Evolutionary conservation across 2,113 vertebrate genomes (phyloP).

Genomic region (Bubo scandiacus): DNA sequence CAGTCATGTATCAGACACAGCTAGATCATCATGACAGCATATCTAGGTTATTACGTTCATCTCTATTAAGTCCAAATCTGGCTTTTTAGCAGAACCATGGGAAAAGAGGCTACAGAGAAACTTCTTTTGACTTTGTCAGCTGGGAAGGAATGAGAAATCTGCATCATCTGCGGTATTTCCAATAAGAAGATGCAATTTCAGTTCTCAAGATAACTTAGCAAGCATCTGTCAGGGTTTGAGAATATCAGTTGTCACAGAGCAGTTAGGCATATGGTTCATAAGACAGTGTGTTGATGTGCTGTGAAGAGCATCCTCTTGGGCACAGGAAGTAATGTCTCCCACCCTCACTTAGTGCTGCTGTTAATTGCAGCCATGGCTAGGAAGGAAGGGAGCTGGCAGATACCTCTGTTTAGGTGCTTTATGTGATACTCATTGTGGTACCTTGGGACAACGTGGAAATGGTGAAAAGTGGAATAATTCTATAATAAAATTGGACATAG

Average conservation of each 20-base stretch:
- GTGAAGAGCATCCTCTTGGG: conserved; percentile 34
- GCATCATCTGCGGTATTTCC: neutral
- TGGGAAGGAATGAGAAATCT: neutral
- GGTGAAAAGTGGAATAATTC: neutral
- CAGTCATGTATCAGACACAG: neutral
- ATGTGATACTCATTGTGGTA: neutral
- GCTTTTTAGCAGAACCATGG: neutral
- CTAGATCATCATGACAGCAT: neutral
- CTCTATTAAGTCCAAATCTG: neutral
- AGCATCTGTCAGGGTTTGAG: conserved; percentile 35
- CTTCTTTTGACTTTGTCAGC: neutral
- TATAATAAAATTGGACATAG: neutral
- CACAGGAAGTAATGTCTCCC: neutral
- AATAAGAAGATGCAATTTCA: neutral
- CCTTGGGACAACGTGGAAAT: neutral
- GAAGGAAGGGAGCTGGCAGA: neutral
- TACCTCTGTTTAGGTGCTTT: neutral
- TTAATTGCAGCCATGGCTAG: neutral
- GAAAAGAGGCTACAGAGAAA: neutral
- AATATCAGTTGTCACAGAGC: neutral
- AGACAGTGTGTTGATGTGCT: conserved; percentile 41
- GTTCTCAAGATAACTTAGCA: neutral
- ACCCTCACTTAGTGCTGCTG: neutral
- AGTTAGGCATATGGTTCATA: conserved; percentile 32
- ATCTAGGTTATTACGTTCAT: neutral